A percentile compares a stretch with the other conserved stretches of the same genome.
phyloP scores from a whole-genome alignment of 2,888 invertebrate species.

The Nebria brevicollis region DNA sequence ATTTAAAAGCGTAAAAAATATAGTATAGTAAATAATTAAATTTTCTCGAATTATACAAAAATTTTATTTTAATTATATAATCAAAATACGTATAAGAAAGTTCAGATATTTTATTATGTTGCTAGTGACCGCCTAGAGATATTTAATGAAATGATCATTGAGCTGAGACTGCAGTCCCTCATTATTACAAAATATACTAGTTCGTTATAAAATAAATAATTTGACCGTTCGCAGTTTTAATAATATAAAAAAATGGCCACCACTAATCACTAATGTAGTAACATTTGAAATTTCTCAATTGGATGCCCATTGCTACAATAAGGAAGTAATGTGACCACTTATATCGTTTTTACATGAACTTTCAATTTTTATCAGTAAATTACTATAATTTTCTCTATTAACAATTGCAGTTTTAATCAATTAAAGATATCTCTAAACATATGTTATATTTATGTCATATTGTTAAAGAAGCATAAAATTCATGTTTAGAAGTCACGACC shows the following conservation, averaged over 20 bases:
- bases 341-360: background rate
- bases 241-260: background rate
- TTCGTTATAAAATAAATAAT: background rate
- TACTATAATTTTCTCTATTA: background rate
- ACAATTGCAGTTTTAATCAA: background rate
- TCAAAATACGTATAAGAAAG: too few relatives aligned
- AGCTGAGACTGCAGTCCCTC: background rate
- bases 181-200: background rate
- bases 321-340: background rate
- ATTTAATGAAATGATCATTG: background rate
- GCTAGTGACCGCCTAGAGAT: background rate
- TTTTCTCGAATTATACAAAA: too few relatives aligned
- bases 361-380: slow-evolving; percentile 14
- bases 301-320: background rate
- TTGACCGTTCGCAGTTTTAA: background rate
- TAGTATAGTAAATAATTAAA: too few relatives aligned
- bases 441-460: slow-evolving; percentile 12
- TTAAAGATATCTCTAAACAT: background rate
- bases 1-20: too few relatives aligned
- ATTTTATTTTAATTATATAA: too few relatives aligned
- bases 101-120: background rate
- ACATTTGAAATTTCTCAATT: background rate
- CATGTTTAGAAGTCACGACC: slow-evolving; percentile 9
- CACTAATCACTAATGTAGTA: background rate
- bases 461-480: slow-evolving; percentile 2